Conservation (phyloP, 2,888 invertebrate genomes). For the Lasioglossum oenotherae region DNA sequence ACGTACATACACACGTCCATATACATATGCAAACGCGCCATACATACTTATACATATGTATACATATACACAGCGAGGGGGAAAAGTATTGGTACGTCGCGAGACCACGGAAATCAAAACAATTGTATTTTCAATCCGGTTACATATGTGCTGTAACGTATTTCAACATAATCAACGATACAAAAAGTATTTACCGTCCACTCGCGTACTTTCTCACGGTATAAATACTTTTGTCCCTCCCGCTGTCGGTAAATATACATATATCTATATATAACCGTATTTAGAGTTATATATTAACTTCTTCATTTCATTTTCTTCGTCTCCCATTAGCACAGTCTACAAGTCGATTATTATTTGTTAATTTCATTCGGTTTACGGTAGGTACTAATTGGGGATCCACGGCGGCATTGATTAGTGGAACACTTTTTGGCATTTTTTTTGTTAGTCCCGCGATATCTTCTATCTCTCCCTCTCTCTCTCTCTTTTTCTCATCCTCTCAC, state of each 20-base stretch:
- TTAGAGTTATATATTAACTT: conserved; percentile 70
- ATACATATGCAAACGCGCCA: conserved; percentile 2
- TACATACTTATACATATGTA: neutral
- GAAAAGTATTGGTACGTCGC: conserved; percentile 2
- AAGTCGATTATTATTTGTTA: conserved; percentile 50
- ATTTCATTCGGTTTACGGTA: conserved; percentile 44
- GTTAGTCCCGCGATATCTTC: conserved; percentile 55
- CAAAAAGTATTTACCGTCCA: neutral
- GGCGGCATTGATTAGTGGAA: conserved; percentile 70
- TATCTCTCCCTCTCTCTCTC: neutral
- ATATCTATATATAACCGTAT: conserved; percentile 55
- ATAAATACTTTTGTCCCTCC: neutral
- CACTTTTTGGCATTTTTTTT: conserved; percentile 74
- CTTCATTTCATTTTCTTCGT: conserved; percentile 18
- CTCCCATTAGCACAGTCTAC: conserved; percentile 58
- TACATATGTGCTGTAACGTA: neutral
- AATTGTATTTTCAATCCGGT: neutral
- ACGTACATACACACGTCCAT: conserved; percentile 14
- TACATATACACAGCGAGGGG: conserved; percentile 6
- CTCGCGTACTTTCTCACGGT: neutral
- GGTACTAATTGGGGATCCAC: conserved; percentile 71
- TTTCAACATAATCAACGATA: neutral
- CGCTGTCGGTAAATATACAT: conserved; percentile 18
- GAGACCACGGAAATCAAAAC: neutral
- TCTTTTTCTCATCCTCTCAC: neutral